Evolutionary conservation across 2,113 vertebrate species (phyloP), one percentile per base, ranked within the genome.

Genomic region (Gavialis gangeticus): DNA sequence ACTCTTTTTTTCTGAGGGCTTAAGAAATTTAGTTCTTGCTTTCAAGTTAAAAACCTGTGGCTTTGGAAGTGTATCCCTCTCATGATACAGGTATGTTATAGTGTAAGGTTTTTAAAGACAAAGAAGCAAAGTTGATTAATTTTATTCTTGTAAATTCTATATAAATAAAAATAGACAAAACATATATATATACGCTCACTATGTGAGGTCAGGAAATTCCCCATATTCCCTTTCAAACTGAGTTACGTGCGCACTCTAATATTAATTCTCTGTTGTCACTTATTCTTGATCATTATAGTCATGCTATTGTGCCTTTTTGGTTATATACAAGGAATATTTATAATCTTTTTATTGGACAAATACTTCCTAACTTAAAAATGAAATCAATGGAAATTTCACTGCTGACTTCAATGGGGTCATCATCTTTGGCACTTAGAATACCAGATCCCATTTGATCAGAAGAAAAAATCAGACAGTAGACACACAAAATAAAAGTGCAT

Each of bases 351-450:
- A 64, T 13, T 25, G 76, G n/a, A 16, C 21, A 21, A 3, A 25
- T 4, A 58, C 89, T 66, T 71, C 64, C 77, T 78, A 62, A 88
- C 91, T 64, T 73, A 73, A 66, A 91, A 82, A 18, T 80, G 27
- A 84, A 73, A 64, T 77, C 91, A 46, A 34, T 75, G 6, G 67
- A 12, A 71, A 12, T 55, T 92, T 91, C 91, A 7, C 17, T 55
- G 3, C 62, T 86, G 87, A 71, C 55, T 89, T 84, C 37, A 15
- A 22, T 56, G 78, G 89, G 34, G 17, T 82, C 84, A 56, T 84
- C 16, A 7, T 87, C 73, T 54, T 82, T 46, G 87, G 81, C 59
- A 82, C 81, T 83, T 93, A 87, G 69, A 89, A 90, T 56, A 64
- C 19, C 59, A 30, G 4, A 88, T 88, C 21, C 14, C 15, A 84